phyloP scores from a whole-genome alignment of 2,888 invertebrate species.

The Diplolepis rosae region DNA sequence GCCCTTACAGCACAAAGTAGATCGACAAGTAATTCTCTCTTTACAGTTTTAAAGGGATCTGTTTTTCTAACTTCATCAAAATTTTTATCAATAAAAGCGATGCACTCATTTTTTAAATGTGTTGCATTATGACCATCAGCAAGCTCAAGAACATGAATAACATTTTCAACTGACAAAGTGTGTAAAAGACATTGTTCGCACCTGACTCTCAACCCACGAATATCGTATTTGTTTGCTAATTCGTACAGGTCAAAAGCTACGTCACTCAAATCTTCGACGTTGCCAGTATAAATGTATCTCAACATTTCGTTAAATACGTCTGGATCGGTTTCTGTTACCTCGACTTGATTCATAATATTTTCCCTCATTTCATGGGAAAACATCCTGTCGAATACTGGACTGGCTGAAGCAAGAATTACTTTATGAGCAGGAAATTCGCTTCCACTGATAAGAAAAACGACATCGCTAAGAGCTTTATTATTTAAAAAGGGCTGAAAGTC shows the following conservation, averaged over 20 bases:
- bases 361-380: constrained; percentile 6
- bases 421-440: constrained; percentile 18
- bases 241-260: constrained; percentile 1
- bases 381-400: constrained; percentile 10
- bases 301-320: constrained; percentile 10
- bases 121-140: constrained; percentile 5
- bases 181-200: constrained; percentile 1
- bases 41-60: neutral
- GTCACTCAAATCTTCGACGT: constrained; percentile 15
- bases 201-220: neutral
- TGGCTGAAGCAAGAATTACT: constrained; percentile 10
- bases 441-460: neutral
- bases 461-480: neutral
- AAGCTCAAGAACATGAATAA: constrained; percentile 14
- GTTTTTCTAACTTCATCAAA: neutral
- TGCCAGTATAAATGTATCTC: constrained; percentile 35
- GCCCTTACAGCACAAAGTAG: neutral
- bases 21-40: constrained; percentile 10
- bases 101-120: constrained; percentile 1
- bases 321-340: neutral
- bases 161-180: constrained; percentile 11
- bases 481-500: constrained; percentile 6
- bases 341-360: constrained; percentile 1
- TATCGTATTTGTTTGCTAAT: constrained; percentile 15
- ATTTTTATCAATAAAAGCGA: constrained; percentile 7